Conservation (phyloP, 2,113 vertebrate species). For the Zosterops lateralis region DNA sequence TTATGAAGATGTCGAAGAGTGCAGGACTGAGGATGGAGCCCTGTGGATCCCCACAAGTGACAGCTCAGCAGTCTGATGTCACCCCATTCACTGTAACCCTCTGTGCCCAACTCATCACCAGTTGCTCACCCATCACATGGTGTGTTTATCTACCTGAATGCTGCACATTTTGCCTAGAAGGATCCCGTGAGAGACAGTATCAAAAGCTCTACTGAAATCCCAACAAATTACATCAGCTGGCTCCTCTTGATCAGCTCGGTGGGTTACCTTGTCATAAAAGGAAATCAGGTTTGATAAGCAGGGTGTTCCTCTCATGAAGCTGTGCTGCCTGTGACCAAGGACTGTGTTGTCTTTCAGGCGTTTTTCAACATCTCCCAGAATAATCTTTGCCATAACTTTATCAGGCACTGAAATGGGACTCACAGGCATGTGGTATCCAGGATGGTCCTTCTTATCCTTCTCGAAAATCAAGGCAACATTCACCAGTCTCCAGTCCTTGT, state of each 20-base stretch:
- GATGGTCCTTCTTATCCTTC: not conserved
- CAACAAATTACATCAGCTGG: not conserved
- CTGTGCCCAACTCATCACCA: not conserved
- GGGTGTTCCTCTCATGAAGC: no score
- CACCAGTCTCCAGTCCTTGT: not conserved
- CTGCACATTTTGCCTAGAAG: not conserved
- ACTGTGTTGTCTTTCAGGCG: fast-evolving
- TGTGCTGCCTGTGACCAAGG: not conserved
- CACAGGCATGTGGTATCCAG: not conserved
- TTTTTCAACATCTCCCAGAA: not conserved
- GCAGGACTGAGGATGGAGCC: not conserved
- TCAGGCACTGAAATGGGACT: not conserved
- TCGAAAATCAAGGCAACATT: fast-evolving
- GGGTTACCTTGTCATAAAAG: not conserved
- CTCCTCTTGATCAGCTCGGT: not conserved
- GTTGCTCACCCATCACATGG: not conserved
- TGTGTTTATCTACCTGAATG: not conserved
- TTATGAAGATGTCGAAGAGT: not conserved
- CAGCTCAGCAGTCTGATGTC: not conserved
- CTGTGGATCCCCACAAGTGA: not conserved
- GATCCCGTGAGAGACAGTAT: not conserved
- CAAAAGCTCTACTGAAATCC: not conserved
- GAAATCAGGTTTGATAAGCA: no score
- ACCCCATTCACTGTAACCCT: not conserved
- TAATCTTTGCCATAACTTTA: not conserved